Base-by-base conservation (phyloP, 2,113 vertebrate species). In the Thinocorus orbignyianus region DNA sequence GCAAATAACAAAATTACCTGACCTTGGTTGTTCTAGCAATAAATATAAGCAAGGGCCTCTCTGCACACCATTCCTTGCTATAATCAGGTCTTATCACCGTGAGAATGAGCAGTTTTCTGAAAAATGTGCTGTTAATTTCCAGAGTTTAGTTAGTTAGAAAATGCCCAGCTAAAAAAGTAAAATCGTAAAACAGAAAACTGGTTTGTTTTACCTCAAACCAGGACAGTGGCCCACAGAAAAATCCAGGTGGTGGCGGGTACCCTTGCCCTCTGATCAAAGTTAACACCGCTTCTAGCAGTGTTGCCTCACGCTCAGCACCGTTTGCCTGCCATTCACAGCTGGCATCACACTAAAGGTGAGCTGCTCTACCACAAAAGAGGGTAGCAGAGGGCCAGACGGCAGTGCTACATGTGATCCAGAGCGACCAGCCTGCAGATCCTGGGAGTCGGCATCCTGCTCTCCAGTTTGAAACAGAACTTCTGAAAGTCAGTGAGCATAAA, bases 281-380 rank as follows among this genome's bases (percentile, higher is more conserved):
- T 18, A 80, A 31, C 1, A 0, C 19, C 0, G 0, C 7, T 49
- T 81, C 48, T n/a, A 31, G 39, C 19, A 12, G 19, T 1, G 2
- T 28, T 86, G 62, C 22, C 41, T 70, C 14, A 4, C 14, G 37
- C 49, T 69, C 81, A 72, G 44, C 42, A 4, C 20, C 5, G 0
- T n/a, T 5, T 28, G 39, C 30, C 57, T 68, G 68, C 52, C 4
- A 2, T 15, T 51, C 46, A 35, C 16, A 41, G 41, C 44, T 49
- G 71, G 24, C 26, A 66, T 14, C 1, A 0, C 1, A 0, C 37
- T 37, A 81, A 37, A 77, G 22, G 31, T 78, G 35, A 35, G 48
- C 16, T 65, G 13, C 30, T 80, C 8, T 17, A 1, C 15, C 7
- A 2, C 8, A 11, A 57, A 9, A 68, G 14, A 20, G 13, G 44